Conservation (phyloP, 2,888 invertebrate genomes). For the Eupithecia tripunctaria region DNA sequence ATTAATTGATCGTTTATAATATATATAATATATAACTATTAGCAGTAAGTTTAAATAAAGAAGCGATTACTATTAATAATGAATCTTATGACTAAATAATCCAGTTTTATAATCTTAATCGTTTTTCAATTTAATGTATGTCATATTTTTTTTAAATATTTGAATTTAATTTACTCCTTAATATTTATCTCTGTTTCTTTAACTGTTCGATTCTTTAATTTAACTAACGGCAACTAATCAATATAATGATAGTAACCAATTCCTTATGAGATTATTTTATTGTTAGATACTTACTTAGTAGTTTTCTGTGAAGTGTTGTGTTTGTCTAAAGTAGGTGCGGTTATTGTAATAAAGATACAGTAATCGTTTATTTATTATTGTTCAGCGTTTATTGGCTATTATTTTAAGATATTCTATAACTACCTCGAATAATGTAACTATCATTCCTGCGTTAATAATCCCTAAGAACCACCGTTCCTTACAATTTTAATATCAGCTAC, state of each 20-base stretch:
- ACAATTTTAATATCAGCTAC: neutral
- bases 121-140: no score
- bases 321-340: conserved; percentile 1
- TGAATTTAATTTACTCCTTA: neutral
- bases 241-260: neutral
- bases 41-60: conserved; percentile 1
- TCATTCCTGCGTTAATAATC: conserved; percentile 13
- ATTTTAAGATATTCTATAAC: conserved; percentile 10
- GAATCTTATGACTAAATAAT: neutral
- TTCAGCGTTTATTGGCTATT: neutral
- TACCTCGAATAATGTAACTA: conserved; percentile 10
- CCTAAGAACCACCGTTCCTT: neutral
- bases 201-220: neutral
- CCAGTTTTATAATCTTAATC: neutral
- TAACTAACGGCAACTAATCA: neutral
- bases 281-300: neutral
- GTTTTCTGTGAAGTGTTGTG: neutral
- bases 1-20: neutral
- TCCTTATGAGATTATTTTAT: conserved; percentile 5
- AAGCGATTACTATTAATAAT: neutral
- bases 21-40: neutral
- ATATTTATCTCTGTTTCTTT: neutral
- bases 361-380: neutral
- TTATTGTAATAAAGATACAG: neutral
- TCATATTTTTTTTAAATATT: no score